phyloP scores from a whole-genome alignment of 1,140 invertebrate species.

The Dolichoris vasculosae region DNA sequence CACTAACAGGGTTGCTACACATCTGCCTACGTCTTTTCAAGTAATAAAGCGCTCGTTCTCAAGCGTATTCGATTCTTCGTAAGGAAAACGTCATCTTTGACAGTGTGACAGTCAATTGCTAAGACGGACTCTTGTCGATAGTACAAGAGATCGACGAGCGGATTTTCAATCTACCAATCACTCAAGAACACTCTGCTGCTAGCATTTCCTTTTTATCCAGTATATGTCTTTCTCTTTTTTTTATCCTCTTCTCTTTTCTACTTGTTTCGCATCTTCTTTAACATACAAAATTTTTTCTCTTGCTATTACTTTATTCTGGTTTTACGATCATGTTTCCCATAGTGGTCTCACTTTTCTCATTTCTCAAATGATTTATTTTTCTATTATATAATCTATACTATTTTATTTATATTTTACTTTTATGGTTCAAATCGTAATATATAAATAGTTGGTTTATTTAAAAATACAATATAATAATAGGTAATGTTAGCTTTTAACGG shows the following conservation, averaged over 20 bases:
- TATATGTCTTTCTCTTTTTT: background rate
- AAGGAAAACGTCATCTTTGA: background rate
- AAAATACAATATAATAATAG: too few species aligned
- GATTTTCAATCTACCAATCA: slow-evolving; percentile 50
- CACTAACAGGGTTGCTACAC: background rate
- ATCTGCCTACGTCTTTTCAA: slow-evolving; percentile 24
- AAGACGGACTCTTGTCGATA: too few species aligned
- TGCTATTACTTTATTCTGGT: background rate
- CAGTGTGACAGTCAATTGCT: slow-evolving; percentile 6
- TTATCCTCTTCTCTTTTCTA: slow-evolving; percentile 47
- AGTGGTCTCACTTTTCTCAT: background rate
- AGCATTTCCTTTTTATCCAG: slow-evolving; percentile 36
- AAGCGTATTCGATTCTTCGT: background rate
- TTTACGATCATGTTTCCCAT: background rate
- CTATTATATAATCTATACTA: background rate
- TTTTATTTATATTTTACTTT: background rate
- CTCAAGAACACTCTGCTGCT: slow-evolving; percentile 33
- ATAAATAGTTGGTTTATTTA: too few species aligned
- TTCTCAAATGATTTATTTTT: background rate
- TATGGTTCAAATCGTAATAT: too few species aligned
- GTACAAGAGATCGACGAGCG: slow-evolving; percentile 36
- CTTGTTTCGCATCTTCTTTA: background rate
- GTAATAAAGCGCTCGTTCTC: background rate
- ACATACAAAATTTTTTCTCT: background rate
- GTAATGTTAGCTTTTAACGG: too few species aligned